These are phyloP conservation scores for Oscheius onirici DNA, from an alignment of 2,888 invertebrate species.

Conservation along the genomic window DNA sequence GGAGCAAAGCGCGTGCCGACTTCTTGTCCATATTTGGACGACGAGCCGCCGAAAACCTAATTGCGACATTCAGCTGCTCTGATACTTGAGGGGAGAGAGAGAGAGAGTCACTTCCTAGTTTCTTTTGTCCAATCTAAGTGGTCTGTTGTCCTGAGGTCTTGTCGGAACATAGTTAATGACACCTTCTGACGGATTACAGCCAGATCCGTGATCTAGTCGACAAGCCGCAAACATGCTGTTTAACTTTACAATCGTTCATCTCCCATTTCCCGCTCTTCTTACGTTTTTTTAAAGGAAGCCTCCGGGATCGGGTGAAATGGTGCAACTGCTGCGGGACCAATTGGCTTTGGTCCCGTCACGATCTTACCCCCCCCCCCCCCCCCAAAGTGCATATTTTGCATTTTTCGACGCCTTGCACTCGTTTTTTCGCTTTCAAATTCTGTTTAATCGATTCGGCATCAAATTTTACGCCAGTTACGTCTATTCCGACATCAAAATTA, in stretches of 20 bases:
- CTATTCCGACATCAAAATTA: too few relatives aligned
- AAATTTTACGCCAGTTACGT: too few relatives aligned
- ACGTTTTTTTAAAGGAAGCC: neutral
- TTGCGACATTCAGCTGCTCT: conserved; percentile 25
- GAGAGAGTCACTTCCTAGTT: neutral
- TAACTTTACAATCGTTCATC: conserved; percentile 14
- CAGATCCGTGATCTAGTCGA: neutral
- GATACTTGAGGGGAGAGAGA: neutral
- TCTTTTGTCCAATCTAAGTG: neutral
- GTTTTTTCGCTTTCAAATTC: too few relatives aligned
- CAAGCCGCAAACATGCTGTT: conserved; percentile 22
- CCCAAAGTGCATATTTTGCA: too few relatives aligned
- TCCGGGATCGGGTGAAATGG: too few relatives aligned
- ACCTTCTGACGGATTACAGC: conserved; percentile 27
- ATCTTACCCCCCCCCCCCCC: too few relatives aligned
- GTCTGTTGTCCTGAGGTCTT: neutral
- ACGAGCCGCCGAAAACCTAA: conserved; percentile 25
- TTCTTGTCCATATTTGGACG: conserved; percentile 83
- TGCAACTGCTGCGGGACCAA: too few relatives aligned
- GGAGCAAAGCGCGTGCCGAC: conserved; percentile 92
- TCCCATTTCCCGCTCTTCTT: neutral
- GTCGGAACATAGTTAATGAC: conserved; percentile 21
- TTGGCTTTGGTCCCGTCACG: too few relatives aligned
- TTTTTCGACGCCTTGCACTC: too few relatives aligned
- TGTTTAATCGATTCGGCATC: too few relatives aligned